These are phyloP conservation scores for Agrochola litura DNA, from an alignment of 2,888 invertebrate species.

Conservation along the genomic window DNA sequence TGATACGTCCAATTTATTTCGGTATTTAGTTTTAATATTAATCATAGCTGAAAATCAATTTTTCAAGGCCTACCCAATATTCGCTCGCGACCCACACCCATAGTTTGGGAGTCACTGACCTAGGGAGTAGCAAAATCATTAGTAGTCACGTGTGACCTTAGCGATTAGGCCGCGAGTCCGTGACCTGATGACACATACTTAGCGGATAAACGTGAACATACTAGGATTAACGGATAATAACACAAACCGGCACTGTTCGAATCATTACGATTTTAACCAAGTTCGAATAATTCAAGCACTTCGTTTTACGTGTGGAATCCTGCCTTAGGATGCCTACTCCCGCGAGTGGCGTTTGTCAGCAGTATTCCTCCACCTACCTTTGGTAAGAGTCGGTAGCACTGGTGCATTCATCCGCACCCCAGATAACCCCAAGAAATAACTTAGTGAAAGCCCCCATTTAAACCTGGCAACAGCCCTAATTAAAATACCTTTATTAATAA, in stretches of 20 bases:
- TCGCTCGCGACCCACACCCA: too few relatives aligned
- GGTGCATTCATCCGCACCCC: neutral
- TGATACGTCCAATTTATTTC: too few relatives aligned
- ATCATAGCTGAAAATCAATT: too few relatives aligned
- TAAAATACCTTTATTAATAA: neutral
- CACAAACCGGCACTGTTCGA: neutral
- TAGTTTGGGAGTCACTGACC: too few relatives aligned
- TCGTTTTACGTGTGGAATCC: neutral
- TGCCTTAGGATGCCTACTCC: neutral
- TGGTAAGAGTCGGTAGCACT: neutral
- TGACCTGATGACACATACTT: conserved; percentile 23
- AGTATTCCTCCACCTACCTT: neutral
- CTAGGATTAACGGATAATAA: conserved; percentile 2
- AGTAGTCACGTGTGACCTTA: conserved; percentile 18
- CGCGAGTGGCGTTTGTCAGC: neutral
- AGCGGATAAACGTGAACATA: neutral
- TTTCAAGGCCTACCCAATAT: too few relatives aligned
- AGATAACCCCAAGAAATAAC: neutral
- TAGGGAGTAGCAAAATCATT: conserved; percentile 2
- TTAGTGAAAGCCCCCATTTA: neutral
- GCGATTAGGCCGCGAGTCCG: conserved; percentile 9
- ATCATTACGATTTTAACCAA: neutral
- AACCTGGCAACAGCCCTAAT: neutral
- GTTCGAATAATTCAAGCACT: neutral
- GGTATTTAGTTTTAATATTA: too few relatives aligned